Base-by-base conservation (phyloP, 2,888 invertebrate genomes). In the Neoitamus cyanurus region DNA sequence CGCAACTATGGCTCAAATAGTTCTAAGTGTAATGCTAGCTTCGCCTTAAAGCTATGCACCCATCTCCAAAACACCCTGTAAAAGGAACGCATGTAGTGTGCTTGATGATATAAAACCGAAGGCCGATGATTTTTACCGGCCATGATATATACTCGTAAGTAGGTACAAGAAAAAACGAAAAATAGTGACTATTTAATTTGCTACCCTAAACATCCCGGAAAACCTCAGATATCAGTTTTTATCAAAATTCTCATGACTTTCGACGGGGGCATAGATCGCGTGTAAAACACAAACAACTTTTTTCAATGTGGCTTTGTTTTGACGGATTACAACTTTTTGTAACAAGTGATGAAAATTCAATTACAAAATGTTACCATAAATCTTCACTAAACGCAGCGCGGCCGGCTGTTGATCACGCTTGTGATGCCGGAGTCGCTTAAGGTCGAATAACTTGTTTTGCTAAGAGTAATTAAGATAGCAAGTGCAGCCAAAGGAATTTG, bases 371-470 rank as follows among this genome's bases (percentile, higher is more conserved):
- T 42, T 42, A 4, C n/a, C 13, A 13, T 48, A 15, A n/a, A 48
- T 5, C 20, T 48, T 48, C n/a, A n/a, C n/a, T n/a, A n/a, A n/a
- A n/a, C n/a, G n/a, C n/a, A n/a, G n/a, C n/a, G n/a, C n/a, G 7
- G 48, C 15, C 20, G 42, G 13, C 2, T 3, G n/a, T 46, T n/a
- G 42, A 46, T 46, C 42, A 58, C 11, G 75, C n/a, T 75, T 28
- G 25, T 42, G 1, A 25, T 28, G 13, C 5, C 20, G 13, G 42
- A 75, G 75, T 75, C 42, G n/a, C 20, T 37, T 75, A 75, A 75
- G 15, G 42, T 42, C 37, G 25, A 37, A 37, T 42, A 75, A 75
- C 75, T 75, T n/a, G 75, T 42, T 75, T 75, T 28, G 37, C 75
- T 28, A n/a, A 75, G 34, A 75, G 42, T 42, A 75, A 42, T 75